phyloP scores from a whole-genome alignment of 2,113 vertebrate genomes.

The Chaenocephalus aceratus region DNA sequence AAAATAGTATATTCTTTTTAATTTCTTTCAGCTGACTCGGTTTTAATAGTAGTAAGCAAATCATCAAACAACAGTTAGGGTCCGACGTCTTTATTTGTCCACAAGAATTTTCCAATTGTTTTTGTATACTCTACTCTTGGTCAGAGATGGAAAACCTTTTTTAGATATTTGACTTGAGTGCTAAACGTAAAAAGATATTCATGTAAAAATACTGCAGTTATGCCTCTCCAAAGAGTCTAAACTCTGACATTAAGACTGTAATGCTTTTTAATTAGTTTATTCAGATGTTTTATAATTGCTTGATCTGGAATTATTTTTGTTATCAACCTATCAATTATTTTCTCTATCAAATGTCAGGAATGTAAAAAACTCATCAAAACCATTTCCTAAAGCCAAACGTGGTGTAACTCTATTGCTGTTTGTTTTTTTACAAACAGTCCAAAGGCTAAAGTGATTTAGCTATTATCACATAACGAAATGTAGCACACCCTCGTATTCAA shows the following conservation, averaged over 20 bases:
- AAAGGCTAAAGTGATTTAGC: neutral
- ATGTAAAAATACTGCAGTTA: neutral
- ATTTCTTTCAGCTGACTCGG: neutral
- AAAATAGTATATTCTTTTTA: neutral
- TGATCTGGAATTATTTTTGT: neutral
- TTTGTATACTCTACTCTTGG: too few relatives aligned
- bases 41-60: neutral
- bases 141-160: too few relatives aligned
- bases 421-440: neutral
- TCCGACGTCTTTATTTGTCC: too few relatives aligned
- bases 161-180: neutral
- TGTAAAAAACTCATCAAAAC: neutral
- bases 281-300: too few relatives aligned
- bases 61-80: neutral
- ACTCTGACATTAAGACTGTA: too few relatives aligned
- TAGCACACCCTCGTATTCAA: neutral
- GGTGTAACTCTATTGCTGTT: neutral
- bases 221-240: too few relatives aligned
- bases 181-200: neutral
- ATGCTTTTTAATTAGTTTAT: too few relatives aligned
- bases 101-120: too few relatives aligned
- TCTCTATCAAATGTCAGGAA: neutral
- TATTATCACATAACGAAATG: neutral
- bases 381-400: neutral
- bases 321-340: neutral